phyloP scores from a whole-genome alignment of 2,113 vertebrate genomes.

The Ranitomeya imitator region DNA sequence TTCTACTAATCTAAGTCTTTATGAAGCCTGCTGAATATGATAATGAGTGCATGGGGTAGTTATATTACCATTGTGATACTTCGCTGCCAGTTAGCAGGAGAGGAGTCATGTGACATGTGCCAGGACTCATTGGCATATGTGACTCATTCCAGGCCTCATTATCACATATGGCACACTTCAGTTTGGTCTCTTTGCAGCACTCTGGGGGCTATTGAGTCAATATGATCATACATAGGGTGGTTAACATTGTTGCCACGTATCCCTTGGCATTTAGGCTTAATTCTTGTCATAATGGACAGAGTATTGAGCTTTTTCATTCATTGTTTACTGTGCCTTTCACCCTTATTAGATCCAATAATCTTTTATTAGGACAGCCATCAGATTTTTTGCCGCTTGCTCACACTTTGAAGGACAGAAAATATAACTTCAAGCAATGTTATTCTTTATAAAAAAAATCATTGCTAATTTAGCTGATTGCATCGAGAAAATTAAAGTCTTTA shows the following conservation, averaged over 20 bases:
- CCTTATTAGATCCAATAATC: background rate
- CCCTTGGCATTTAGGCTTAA: background rate
- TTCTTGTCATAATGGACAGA: background rate
- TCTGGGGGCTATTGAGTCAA: background rate
- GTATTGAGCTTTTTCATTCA: background rate
- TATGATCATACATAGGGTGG: background rate
- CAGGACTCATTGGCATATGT: background rate
- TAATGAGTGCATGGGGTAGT: background rate
- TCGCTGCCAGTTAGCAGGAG: background rate
- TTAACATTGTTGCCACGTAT: background rate
- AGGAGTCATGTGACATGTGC: background rate
- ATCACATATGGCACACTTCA: background rate
- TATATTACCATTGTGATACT: background rate
- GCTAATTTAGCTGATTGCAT: slow-evolving; percentile 23
- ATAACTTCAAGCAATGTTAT: slow-evolving; percentile 8
- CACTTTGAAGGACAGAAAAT: background rate
- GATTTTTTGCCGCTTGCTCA: background rate
- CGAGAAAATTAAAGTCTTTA: background rate
- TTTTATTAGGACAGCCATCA: background rate
- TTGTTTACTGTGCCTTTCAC: background rate
- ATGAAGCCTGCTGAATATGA: background rate
- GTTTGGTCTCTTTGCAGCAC: background rate
- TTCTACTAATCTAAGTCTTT: background rate
- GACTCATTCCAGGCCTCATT: background rate
- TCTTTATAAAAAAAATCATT: background rate